Evolutionary conservation across 2,888 invertebrate species (phyloP).

Genomic region (Exephanes ischioxanthus): DNA sequence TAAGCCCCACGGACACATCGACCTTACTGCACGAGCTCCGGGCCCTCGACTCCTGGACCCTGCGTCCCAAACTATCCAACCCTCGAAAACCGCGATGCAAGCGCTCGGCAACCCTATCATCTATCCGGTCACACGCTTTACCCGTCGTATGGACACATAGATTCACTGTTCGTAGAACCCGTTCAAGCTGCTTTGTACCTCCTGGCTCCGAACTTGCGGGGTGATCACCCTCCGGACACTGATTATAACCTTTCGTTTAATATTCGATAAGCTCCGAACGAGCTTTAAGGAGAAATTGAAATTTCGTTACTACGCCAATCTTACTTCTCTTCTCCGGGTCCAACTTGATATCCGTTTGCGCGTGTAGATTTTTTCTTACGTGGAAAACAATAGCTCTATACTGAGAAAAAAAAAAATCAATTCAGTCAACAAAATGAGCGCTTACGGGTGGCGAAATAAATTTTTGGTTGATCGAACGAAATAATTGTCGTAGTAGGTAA

Average conservation of each 20-base stretch:
- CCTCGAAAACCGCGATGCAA: slow-evolving; percentile 57
- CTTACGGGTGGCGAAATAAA: too few species aligned
- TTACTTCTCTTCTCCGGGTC: slow-evolving; percentile 13
- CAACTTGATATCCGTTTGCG: neutral
- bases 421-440: too few species aligned
- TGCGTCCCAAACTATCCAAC: slow-evolving; percentile 38
- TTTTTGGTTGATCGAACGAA: too few species aligned
- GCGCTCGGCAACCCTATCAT: slow-evolving; percentile 35
- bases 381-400: neutral
- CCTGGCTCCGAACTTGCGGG: slow-evolving; percentile 17
- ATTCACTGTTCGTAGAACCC: slow-evolving; percentile 35
- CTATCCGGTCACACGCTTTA: slow-evolving; percentile 48
- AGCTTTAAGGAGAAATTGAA: slow-evolving; percentile 40
- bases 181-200: slow-evolving; percentile 41
- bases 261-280: neutral
- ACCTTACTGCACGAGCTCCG: slow-evolving; percentile 53
- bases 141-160: slow-evolving; percentile 45
- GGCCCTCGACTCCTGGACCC: slow-evolving; percentile 58
- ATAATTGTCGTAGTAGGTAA: too few species aligned
- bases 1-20: slow-evolving; percentile 51
- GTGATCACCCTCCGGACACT: slow-evolving; percentile 9
- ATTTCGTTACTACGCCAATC: slow-evolving; percentile 59
- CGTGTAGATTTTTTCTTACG: neutral
- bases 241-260: slow-evolving; percentile 22
- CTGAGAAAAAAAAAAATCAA: too few species aligned